Conservation (phyloP, 2,888 invertebrate species). For the Agrotis exclamationis region DNA sequence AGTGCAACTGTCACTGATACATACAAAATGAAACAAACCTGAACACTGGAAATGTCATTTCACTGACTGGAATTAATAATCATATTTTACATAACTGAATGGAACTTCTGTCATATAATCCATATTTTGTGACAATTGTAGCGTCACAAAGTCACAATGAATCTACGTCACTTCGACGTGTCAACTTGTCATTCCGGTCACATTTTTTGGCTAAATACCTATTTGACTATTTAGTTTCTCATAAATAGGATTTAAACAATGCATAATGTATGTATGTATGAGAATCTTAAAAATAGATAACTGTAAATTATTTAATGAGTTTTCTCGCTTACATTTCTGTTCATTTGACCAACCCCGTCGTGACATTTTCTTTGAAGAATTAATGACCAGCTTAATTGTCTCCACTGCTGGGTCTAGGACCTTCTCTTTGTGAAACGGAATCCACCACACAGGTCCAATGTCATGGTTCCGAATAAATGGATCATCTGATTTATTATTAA, state of each 20-base stretch:
- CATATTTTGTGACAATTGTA: not conserved
- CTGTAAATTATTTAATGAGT: slow-evolving; percentile 27
- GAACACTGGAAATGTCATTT: too few relatives aligned
- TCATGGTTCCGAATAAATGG: not conserved
- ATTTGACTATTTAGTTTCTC: slow-evolving; percentile 16
- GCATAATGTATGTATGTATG: slow-evolving; percentile 32
- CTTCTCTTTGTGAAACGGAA: not conserved
- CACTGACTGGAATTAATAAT: too few relatives aligned
- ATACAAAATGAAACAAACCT: too few relatives aligned
- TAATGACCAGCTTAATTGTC: not conserved
- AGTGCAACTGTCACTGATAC: too few relatives aligned
- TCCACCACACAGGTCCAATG: not conserved
- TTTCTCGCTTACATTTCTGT: not conserved
- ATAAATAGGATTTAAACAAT: slow-evolving; percentile 12
- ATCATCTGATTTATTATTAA: slow-evolving; percentile 18
- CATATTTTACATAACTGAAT: not conserved
- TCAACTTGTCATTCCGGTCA: slow-evolving; percentile 47
- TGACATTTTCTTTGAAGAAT: not conserved
- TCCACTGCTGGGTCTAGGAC: not conserved
- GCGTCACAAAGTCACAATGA: slow-evolving; percentile 36
- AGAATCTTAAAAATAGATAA: slow-evolving; percentile 28
- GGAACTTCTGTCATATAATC: slow-evolving; percentile 37
- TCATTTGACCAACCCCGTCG: slow-evolving; percentile 3
- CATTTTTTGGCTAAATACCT: slow-evolving; percentile 27
- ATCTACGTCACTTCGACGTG: slow-evolving; percentile 35